These are phyloP conservation scores for Hirtodrosophila trivittata DNA, from an alignment of 2,888 invertebrate genomes.

Conservation along the genomic window DNA sequence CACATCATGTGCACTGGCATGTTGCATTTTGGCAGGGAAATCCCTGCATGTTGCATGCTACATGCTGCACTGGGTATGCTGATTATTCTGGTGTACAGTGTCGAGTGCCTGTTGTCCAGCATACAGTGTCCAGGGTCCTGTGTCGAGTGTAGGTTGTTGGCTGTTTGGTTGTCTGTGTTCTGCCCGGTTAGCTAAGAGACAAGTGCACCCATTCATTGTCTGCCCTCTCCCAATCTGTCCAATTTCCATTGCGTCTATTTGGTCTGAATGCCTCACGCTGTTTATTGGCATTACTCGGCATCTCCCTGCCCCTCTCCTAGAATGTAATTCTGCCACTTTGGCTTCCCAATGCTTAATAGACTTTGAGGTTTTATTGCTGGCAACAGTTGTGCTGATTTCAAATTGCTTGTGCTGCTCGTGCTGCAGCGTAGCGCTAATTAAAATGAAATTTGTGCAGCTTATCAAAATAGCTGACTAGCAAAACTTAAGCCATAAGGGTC, in stretches of 20 bases:
- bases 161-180: constrained; percentile 19
- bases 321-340: constrained; percentile 55
- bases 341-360: constrained; percentile 69
- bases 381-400: constrained; percentile 41
- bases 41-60: constrained; percentile 2
- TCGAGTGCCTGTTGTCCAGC: constrained; percentile 9
- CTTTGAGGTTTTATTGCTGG: constrained; percentile 62
- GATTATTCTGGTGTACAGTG: constrained; percentile 41
- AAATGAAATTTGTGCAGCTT: constrained; percentile 51
- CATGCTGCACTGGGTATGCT: constrained; percentile 28
- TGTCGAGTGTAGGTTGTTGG: constrained; percentile 2
- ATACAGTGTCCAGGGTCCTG: neutral
- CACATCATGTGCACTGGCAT: constrained; percentile 78
- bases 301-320: constrained; percentile 23
- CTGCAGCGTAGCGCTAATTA: constrained; percentile 61
- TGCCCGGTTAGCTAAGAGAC: constrained; percentile 57
- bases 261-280: constrained; percentile 41
- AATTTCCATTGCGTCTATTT: neutral
- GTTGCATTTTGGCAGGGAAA: constrained; percentile 49
- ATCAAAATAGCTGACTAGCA: constrained; percentile 15
- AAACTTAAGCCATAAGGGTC: constrained; percentile 6
- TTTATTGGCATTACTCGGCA: constrained; percentile 67
- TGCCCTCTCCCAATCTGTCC: neutral
- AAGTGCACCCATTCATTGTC: constrained; percentile 23
- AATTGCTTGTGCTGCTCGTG: constrained; percentile 27